phyloP scores from a whole-genome alignment of 2,888 invertebrate species.

The Rutpela maculata region DNA sequence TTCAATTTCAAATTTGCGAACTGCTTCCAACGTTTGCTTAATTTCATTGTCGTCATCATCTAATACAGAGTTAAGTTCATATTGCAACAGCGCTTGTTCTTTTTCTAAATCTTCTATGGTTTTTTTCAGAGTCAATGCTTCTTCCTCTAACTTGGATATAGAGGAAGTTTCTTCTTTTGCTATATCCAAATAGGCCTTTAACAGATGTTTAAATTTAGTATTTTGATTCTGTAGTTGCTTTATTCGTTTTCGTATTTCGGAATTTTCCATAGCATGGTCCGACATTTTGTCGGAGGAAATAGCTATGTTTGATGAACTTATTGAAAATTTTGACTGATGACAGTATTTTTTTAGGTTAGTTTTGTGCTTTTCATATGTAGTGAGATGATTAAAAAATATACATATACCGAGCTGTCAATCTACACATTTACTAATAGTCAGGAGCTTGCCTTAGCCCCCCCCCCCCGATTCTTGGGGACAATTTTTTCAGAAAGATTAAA shows the following conservation, averaged over 20 bases:
- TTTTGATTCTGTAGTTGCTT: slow-evolving; percentile 61
- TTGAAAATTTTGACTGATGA: slow-evolving; percentile 26
- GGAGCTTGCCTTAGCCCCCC: too few species aligned
- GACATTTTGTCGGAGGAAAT: slow-evolving; percentile 9
- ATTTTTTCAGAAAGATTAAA: too few species aligned
- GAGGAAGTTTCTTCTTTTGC: slow-evolving; percentile 50
- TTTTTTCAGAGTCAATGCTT: slow-evolving; percentile 49
- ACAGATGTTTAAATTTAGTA: slow-evolving; percentile 54
- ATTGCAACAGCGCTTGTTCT: slow-evolving; percentile 55
- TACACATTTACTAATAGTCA: too few species aligned
- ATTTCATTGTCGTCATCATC: slow-evolving; percentile 42
- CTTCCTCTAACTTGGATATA: slow-evolving; percentile 44
- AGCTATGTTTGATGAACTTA: neutral
- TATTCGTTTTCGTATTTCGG: slow-evolving; percentile 55
- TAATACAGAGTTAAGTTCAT: slow-evolving; percentile 47
- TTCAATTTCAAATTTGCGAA: slow-evolving; percentile 48
- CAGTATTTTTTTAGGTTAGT: slow-evolving; percentile 15
- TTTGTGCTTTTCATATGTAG: neutral
- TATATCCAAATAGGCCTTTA: slow-evolving; percentile 56
- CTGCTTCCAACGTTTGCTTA: slow-evolving; percentile 1
- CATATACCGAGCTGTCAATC: too few species aligned
- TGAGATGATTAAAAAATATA: too few species aligned
- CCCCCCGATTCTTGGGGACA: too few species aligned
- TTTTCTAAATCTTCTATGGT: slow-evolving; percentile 53
- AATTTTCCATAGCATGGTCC: slow-evolving; percentile 31